Evolutionary conservation across 2,888 invertebrate species (phyloP), one percentile per base, ranked within the genome.

Genomic region (Acleris holmiana): DNA sequence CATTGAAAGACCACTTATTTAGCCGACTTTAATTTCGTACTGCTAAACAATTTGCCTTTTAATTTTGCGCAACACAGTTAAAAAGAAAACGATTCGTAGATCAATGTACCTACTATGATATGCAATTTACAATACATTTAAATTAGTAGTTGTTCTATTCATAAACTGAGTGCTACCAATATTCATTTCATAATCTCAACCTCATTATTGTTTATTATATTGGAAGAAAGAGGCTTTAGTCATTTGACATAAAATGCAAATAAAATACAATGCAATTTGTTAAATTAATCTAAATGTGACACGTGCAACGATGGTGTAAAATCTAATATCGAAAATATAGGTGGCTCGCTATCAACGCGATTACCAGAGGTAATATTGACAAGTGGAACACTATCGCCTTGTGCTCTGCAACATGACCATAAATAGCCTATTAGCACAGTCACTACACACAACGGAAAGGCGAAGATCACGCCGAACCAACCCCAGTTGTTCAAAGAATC

Each of bases 321-420:
- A 73, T 86, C 85, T 58, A 83, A 76, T 71, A 85, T 70, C 77
- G 84, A 80, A 56, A 75, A 66, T 44, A 68, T 77, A 8, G 88
- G 86, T 0, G 88, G 83, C 15, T 86, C 86, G 48, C 78, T 84
- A 65, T 85, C 86, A 58, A 73, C 77, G 21, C 71, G 67, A 53
- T 74, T 71, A 29, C 72, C 76, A 18, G 79, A 76, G 2, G 76
- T 76, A 23, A 68, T 72, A 60, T 87, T 84, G 7, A 90, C 74
- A 62, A 91, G 72, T n/a, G 84, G 83, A 35, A 80, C 71, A 62
- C 75, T 72, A 68, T 89, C 88, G 54, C 63, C 75, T 51, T 67
- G 71, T 8, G 18, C 59, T 21, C 66, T 73, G 44, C 67, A 68
- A 4, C 50, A 70, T 25, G 68, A 81, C 51, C 70, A 75, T 15